phyloP scores from a whole-genome alignment of 1,140 invertebrate species.

The Xylocopa sonorina region DNA sequence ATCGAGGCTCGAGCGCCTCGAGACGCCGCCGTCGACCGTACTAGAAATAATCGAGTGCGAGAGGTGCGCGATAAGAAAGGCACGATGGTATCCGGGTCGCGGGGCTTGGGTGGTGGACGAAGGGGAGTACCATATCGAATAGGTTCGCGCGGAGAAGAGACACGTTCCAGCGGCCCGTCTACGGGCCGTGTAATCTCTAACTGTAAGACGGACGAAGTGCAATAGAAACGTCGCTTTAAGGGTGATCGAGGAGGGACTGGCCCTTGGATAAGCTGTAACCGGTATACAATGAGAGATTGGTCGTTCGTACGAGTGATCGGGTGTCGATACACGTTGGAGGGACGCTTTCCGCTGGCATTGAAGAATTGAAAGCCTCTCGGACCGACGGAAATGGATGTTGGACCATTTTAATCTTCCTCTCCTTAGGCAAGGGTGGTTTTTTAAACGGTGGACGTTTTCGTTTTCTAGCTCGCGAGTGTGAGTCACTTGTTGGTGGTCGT shows the following conservation, averaged over 20 bases:
- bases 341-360: constrained; percentile 49
- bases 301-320: neutral
- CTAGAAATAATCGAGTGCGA: neutral
- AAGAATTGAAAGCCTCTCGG: constrained; percentile 4
- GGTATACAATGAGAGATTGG: constrained; percentile 31
- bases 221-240: constrained; percentile 46
- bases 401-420: constrained; percentile 1
- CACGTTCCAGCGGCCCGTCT: constrained; percentile 27
- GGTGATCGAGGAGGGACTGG: constrained; percentile 16
- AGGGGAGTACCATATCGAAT: neutral
- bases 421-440: neutral
- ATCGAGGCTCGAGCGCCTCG: constrained; percentile 39
- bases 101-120: no score
- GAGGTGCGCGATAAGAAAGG: neutral
- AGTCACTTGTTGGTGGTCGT: neutral
- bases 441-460: neutral
- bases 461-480: neutral
- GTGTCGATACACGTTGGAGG: neutral
- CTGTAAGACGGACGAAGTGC: constrained; percentile 37
- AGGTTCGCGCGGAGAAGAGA: neutral
- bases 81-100: no score
- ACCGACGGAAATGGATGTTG: neutral
- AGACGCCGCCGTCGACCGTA: neutral
- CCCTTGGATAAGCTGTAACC: constrained; percentile 25
- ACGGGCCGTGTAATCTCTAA: constrained; percentile 8